Base-by-base conservation (phyloP, 2,888 invertebrate species). In the Theodoxus fluviatilis region DNA sequence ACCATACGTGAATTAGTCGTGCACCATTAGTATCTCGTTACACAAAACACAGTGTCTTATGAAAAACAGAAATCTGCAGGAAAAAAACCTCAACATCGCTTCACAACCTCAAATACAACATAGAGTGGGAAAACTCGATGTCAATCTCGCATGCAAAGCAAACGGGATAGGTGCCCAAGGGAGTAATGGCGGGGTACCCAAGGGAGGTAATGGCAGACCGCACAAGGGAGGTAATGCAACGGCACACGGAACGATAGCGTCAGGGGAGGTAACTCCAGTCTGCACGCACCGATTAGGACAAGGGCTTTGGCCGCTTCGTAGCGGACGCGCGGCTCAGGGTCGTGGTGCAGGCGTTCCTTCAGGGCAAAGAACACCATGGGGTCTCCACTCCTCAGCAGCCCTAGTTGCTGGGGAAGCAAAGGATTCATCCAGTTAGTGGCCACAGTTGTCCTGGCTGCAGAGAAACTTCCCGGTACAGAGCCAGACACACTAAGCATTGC, bases 291-390 rank as follows among this genome's bases (percentile, higher is more conserved):
- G n/a, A 86, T 78, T 0, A 83, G 74, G 66, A 85, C 78, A 9
- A 86, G 82, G 25, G 86, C 80, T 67, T 85, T 85, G 9, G 83
- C 79, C 31, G 84, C 79, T 71, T 86, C 86, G 74, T 84, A 86
- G 68, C 78, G 77, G n/a, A 84, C 84, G 64, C 84, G 73, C 25
- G 80, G 73, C 25, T 81, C 81, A 25, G 79, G 77, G 73, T 85
- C 85, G 18, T 74, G 69, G 33, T 78, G 73, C 61, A 84, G 74
- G 43, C 81, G 73, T 47, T 83, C 82, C 69, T 82, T 83, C 38
- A 86, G 76, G 1, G 84, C 83, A 78, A 75, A 83, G 69, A 82
- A 76, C 37, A 85, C 85, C 83, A 84, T 83, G 7, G 84, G 78
- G 76, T 86, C 86, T 6, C 83, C 81, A 78, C 83, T 83, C 2